Base-by-base conservation (phyloP, 2,888 invertebrate genomes). In the Barypeithes pellucidus region DNA sequence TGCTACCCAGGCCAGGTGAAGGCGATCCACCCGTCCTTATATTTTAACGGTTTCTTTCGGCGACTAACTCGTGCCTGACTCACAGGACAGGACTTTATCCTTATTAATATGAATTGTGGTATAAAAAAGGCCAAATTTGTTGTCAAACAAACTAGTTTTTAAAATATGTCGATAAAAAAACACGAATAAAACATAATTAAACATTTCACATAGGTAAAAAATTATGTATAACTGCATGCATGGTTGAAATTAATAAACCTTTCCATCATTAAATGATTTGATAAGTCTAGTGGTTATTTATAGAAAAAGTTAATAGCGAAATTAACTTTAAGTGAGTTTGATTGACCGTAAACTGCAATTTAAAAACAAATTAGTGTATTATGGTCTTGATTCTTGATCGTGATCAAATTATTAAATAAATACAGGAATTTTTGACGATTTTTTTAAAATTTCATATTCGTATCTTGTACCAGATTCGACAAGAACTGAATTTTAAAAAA, bases 11-110 rank as follows among this genome's bases (percentile, higher is more conserved):
- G 62, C 69, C 69, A 70, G 69, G 69, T 70, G 69, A 70, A 70
- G 69, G 69, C 36, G 57, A 52, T n/a, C 62, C 18, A 62, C 68
- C 60, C 54, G 54, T 54, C 41, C 54, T 63, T 70, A 29, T 29
- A 47, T 70, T 68, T 59, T 70, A 70, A 70, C 69, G 69, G 69
- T 70, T 70, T 70, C 36, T 63, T 52, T 62, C 57, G 50, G 50
- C 61, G 54, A 16, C 36, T 54, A 41, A 36, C 69, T 54, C 63
- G 69, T 70, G 69, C 69, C 69, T 39, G 11, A 45, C 12, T 45
- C 45, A 3, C 59, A 67, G 67, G 67, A 14, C 59, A 59, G 67
- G 36, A 57, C 14, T 59, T n/a, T 1, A 16, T 45, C n/a, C 8
- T 36, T 36, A 36, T n/a, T n/a, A n/a, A n/a, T n/a, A n/a, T n/a